Percentiles rank a stretch among this genome's conserved stretches.
Evolutionary conservation across 2,113 vertebrate species (phyloP).

Genomic region (Eulemur rufifrons): DNA sequence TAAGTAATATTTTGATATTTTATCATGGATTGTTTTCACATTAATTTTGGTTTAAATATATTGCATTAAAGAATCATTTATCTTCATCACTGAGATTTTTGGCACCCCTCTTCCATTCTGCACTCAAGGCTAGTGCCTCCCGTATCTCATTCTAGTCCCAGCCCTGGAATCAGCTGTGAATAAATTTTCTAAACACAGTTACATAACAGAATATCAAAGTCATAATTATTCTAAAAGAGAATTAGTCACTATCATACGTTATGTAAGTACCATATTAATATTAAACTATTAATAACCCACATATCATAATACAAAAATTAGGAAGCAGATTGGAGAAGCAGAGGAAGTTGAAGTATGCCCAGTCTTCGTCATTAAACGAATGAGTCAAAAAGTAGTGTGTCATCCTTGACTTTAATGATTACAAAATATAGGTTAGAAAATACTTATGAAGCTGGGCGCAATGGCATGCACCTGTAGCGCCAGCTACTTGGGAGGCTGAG

Average conservation of each 20-base stretch:
- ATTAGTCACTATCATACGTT: neutral
- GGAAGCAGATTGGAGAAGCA: neutral
- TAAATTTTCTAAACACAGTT: neutral
- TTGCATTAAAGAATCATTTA: neutral
- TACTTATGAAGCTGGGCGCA: neutral
- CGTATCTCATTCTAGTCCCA: neutral
- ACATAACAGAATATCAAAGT: neutral
- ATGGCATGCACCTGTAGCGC: neutral
- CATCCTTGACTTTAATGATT: neutral
- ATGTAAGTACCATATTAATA: neutral
- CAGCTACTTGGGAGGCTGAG: neutral
- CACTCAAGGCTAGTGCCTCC: neutral
- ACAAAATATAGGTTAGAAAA: neutral
- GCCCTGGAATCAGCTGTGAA: neutral
- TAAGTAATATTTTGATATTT: neutral
- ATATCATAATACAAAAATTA: neutral
- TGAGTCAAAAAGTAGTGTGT: neutral
- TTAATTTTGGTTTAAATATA: neutral
- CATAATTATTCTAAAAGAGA: neutral
- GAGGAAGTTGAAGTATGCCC: neutral
- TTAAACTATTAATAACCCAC: neutral
- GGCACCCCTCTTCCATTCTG: neutral
- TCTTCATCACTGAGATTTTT: neutral
- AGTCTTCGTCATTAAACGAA: neutral
- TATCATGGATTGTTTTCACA: neutral